Percentiles rank a stretch among this genome's conserved stretches.
Evolutionary conservation across 1,140 invertebrate species (phyloP).

Genomic region (Tetragnatha versicolor): DNA sequence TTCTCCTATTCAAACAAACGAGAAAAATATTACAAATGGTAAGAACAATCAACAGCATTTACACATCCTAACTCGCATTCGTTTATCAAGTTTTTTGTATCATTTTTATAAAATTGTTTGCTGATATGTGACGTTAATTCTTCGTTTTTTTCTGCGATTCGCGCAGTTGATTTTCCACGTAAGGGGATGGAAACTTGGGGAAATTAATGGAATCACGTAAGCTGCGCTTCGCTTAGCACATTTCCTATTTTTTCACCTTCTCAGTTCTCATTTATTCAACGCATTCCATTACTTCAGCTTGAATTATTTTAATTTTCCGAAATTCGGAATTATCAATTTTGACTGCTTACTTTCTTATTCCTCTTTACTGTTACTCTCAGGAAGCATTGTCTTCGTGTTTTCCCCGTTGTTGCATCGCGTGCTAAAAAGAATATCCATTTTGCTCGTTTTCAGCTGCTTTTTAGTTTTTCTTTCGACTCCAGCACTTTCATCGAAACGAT

Average conservation of each 20-base stretch:
- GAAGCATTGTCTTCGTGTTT: slow-evolving; percentile 1
- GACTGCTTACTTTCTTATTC: neutral
- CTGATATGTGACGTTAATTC: neutral
- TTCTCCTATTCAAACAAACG: too few relatives aligned
- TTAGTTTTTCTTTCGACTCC: too few relatives aligned
- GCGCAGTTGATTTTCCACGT: slow-evolving; percentile 1
- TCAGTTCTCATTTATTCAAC: slow-evolving; percentile 19
- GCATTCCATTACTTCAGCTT: slow-evolving; percentile 16
- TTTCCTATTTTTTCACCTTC: slow-evolving; percentile 16
- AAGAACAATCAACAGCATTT: neutral
- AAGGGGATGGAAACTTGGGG: neutral
- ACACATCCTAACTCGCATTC: slow-evolving; percentile 3
- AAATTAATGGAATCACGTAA: slow-evolving; percentile 39
- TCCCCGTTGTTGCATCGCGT: neutral
- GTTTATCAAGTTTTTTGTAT: neutral
- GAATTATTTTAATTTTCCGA: slow-evolving; percentile 39
- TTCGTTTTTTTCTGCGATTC: slow-evolving; percentile 4
- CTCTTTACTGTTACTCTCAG: neutral
- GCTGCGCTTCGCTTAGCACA: slow-evolving; percentile 15
- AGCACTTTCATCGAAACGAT: too few relatives aligned
- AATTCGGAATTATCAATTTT: slow-evolving; percentile 24
- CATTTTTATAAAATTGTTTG: neutral
- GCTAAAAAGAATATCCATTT: neutral
- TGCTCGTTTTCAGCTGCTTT: neutral
- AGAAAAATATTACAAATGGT: neutral